Base-by-base conservation (phyloP, 2,113 vertebrate species). In the Dicrurus megarhynchus region DNA sequence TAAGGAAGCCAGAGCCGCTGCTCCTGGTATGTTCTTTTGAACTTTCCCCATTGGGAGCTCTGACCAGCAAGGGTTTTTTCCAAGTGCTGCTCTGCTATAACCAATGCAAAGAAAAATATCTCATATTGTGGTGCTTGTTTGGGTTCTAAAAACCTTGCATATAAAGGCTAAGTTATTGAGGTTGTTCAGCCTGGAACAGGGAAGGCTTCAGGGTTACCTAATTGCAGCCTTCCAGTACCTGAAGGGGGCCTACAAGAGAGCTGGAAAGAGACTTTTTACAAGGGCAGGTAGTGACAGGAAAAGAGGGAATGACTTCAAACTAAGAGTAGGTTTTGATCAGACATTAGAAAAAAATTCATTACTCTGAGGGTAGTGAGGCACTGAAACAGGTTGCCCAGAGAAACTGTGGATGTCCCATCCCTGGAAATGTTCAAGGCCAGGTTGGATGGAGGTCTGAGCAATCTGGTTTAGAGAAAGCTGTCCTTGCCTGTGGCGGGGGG, bases 401-500 rank as follows among this genome's bases (percentile, higher is more conserved):
- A 82, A 67, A 13, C 28, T 0, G 2, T 41, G 28, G 13, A 16
- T 61, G 41, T 4, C 30, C 10, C 9, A 23, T 23, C 41, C 14
- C 24, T 61, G 30, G 61, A 76, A 76, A 53, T 53, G 28, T 9
- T 68, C 26, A 53, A 32, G 24, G 6, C 20, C 24, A 55, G 20
- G 8, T 32, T 69, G 30, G 14, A 47, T 55, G 27, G n/a, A 32
- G 41, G 8, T 55, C 55, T 69, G 41, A 76, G 39, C 17, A 77
- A 37, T 13, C 17, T 30, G 55, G 3, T 69, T 21, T 17, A 30
- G 18, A 11, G 21, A 61, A 76, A 90, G 26, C 10, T 61, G 35
- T 42, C 26, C n/a, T 55, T 76, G n/a, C 16, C 26, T 2, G 2
- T 4, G 7, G 35, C 6, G 33, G 26, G 1, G 3, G 8, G 1